Evolutionary conservation across 2,888 invertebrate species (phyloP), one percentile per base, ranked within the genome.

Genomic region (Caenorhabditis angaria): DNA sequence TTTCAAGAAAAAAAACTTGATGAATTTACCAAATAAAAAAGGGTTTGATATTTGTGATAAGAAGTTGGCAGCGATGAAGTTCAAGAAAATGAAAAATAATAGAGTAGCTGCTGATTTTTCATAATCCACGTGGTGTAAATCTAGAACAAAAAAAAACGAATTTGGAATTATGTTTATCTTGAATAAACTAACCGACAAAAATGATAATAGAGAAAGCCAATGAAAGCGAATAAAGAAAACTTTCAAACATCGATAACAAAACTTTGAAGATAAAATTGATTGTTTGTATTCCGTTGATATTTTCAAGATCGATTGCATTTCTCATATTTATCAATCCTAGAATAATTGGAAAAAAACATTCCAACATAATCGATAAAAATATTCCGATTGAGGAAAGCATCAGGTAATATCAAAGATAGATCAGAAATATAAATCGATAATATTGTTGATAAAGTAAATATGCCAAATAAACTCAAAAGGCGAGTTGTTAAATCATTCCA

Each of bases 321-420:
- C 67, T 64, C 50, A 67, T 20, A 12, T 41, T 29, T 2, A 72
- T 2, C 4, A 72, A 22, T 18, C 67, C 72, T 8, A 72, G 22
- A 1, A 72, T 8, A 6, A 72, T 20, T 8, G 67, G 67, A 41
- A 61, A 57, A n/a, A 25, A 65, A 67, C 5, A 67, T 53, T 27
- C 55, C 22, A 6, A 61, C 12, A 6, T 61, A 18, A 8, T 72
- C 72, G n/a, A 67, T 24, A 35, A 67, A 64, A 12, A 61, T 32
- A n/a, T 64, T 53, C 41, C 72, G 29, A 41, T 72, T 50, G 0
- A 72, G 25, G 55, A 72, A 72, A 14, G 67, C 64, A 24, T 64
- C 67, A 2, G 72, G 67, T 12, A 72, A 32, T 24, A 67, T 58
- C 10, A 61, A 27, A 2, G 67, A 24, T 0, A 72, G 54, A 51